Base-by-base conservation (phyloP, 2,888 invertebrate genomes). In the Xylocampa areola region DNA sequence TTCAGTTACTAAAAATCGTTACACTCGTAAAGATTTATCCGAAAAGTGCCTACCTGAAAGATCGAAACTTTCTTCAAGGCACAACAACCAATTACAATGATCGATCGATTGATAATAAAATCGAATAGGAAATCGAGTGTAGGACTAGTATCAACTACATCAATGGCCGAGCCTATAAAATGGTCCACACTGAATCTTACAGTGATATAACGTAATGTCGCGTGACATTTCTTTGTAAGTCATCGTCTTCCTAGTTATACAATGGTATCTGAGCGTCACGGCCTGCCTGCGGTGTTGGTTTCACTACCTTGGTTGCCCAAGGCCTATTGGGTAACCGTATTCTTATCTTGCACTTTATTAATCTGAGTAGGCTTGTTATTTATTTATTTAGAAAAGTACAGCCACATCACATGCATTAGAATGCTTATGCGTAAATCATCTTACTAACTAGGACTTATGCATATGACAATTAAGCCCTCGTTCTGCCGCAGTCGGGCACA, bases 151-250 rank as follows among this genome's bases (percentile, higher is more conserved):
- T 1, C 10, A 21, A 17, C 25, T 53, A 47, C 16, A 47, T 62
- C 40, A 47, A 32, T 27, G 25, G n/a, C 27, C 23, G 11, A 25
- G 25, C 14, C 41, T 37, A 7, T 43, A 16, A 36, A 60, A 29
- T 23, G 6, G 25, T 21, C 13, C 6, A n/a, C 17, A 11, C 23
- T 41, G 39, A 27, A 64, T 51, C 60, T 14, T 43, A 11, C 21
- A 30, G 21, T 67, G 64, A 67, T 33, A 67, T 51, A 67, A 64
- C 68, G 17, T 40, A 36, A 49, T 67, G 43, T 75, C 58, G 61
- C 66, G 75, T 75, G 75, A 68, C 73, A 72, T 44, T 64, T 43
- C 39, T 61, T 73, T 40, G 54, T 72, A 63, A 66, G 52, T 61
- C 62, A 52, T 47, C 55, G 53, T 58, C 66, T 72, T 73, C 62